Conservation (phyloP, 2,797 vertebrate genomes). For the Thaleichthys pacificus region DNA sequence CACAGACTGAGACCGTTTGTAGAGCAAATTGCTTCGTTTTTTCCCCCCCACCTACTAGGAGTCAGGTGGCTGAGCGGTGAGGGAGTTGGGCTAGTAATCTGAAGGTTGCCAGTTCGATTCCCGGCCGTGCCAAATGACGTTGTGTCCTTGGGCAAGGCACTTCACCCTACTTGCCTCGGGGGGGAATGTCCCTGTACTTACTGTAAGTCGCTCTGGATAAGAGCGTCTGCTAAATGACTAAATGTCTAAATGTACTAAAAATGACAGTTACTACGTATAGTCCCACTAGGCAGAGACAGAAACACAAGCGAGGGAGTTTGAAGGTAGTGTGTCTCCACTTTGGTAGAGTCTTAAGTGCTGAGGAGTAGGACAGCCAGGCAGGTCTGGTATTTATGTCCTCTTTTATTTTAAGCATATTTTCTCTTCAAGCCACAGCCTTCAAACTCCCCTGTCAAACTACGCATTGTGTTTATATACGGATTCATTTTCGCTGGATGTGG, state of each 20-base stretch:
- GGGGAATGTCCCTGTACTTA: too few species aligned
- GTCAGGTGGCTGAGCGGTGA: too few species aligned
- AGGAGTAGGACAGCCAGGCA: constrained; percentile 50
- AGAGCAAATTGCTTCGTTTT: neutral
- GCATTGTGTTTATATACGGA: constrained; percentile 52
- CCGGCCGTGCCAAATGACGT: too few species aligned
- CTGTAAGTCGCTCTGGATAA: too few species aligned
- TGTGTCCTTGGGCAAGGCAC: too few species aligned
- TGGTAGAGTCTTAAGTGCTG: constrained; percentile 28
- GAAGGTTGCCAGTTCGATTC: too few species aligned
- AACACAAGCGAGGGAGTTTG: neutral
- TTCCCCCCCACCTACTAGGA: neutral
- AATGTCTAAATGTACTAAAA: too few species aligned
- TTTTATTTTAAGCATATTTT: constrained; percentile 68
- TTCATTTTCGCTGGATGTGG: constrained; percentile 25
- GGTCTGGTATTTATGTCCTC: constrained; percentile 17
- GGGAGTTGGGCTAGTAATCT: too few species aligned
- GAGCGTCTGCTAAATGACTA: too few species aligned
- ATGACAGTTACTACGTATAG: neutral
- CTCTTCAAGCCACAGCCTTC: constrained; percentile 46
- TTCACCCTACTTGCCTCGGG: too few species aligned
- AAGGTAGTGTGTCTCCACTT: constrained; percentile 25
- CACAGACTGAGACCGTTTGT: too few species aligned
- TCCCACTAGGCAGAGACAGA: neutral
- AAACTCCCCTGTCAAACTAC: constrained; percentile 62